Evolutionary conservation across 2,888 invertebrate genomes (phyloP), one percentile per base, ranked within the genome.

Genomic region (Blastobasis lacticolella): DNA sequence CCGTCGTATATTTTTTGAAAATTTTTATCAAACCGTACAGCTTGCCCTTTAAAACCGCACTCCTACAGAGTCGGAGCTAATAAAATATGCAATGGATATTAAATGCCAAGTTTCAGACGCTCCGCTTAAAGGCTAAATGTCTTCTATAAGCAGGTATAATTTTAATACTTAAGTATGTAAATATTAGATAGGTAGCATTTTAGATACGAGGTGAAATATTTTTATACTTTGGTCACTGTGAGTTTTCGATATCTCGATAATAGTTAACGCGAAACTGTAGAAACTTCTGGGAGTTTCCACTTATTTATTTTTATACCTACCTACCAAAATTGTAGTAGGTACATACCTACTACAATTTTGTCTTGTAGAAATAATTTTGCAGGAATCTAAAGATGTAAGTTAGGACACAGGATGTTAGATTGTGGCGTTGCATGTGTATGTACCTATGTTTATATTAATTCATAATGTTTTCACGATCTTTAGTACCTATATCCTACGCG

Each of bases 101-200:
- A 73, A 69, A 71, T 67, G 73, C 63, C 64, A 60, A 58, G 59
- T 64, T 66, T 63, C 67, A 66, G 64, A 64, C 63, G 66, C 63
- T 66, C 53, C 64, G 68, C 65, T 62, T 58, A 75, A 76, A 75
- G 76, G 75, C 69, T 72, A 67, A 67, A 66, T 62, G 45, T 46
- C 45, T 60, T 59, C 38, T 23, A 7, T 48, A 48, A 40, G 41
- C 23, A 23, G 5, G 6, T 46, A 46, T 7, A 5, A 5, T 46
- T 10, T 40, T 10, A 5, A 38, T 38, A 38, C 46, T n/a, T 46
- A 46, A 5, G 10, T 46, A 46, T 38, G 5, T 5, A 46, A 9
- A 5, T 46, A 23, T 4, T 45, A 45, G 37, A 8, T 37, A 45
- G 36, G 9, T 45, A 45, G 23, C 10, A 9, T 41, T 41, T 41